Percentiles rank a stretch among this genome's conserved stretches.
Conservation (phyloP, 1,140 invertebrate genomes). For the Chelonus insularis region DNA sequence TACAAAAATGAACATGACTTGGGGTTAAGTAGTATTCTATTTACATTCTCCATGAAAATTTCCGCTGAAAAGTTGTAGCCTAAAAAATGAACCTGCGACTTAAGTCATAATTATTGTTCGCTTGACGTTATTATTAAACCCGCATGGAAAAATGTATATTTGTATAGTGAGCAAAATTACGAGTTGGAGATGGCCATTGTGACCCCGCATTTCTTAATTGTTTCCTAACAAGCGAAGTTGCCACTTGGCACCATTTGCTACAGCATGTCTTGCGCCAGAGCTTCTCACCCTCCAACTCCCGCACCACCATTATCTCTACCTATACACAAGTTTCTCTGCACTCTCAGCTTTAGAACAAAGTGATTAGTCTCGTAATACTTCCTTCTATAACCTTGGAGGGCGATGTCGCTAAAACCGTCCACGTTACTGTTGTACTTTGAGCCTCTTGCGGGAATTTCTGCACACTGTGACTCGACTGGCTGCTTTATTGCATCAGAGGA, state of each 20-base stretch:
- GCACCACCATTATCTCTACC: conserved; percentile 7
- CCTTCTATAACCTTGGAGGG: conserved; percentile 35
- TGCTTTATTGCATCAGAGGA: background rate
- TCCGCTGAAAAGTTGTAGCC: background rate
- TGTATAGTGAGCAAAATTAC: background rate
- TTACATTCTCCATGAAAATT: too few relatives aligned
- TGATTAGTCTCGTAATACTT: conserved; percentile 54
- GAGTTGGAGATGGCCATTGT: conserved; percentile 33
- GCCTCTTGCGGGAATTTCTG: conserved; percentile 27
- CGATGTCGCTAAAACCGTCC: conserved; percentile 42
- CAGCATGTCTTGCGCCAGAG: background rate
- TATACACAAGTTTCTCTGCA: conserved; percentile 16
- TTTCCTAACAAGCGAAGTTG: conserved; percentile 52
- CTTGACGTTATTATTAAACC: background rate
- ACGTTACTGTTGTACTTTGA: conserved; percentile 38
- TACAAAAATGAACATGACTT: too few relatives aligned
- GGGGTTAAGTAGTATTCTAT: too few relatives aligned
- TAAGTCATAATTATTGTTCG: too few relatives aligned
- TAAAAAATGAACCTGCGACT: background rate
- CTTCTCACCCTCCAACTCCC: conserved; percentile 3
- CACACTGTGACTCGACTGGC: background rate
- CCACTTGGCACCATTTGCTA: conserved; percentile 48
- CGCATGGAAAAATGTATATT: background rate
- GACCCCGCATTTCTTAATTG: conserved; percentile 53
- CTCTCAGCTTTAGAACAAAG: conserved; percentile 45